Base-by-base conservation (phyloP, 2,888 invertebrate species). In the Subacronicta megacephala region DNA sequence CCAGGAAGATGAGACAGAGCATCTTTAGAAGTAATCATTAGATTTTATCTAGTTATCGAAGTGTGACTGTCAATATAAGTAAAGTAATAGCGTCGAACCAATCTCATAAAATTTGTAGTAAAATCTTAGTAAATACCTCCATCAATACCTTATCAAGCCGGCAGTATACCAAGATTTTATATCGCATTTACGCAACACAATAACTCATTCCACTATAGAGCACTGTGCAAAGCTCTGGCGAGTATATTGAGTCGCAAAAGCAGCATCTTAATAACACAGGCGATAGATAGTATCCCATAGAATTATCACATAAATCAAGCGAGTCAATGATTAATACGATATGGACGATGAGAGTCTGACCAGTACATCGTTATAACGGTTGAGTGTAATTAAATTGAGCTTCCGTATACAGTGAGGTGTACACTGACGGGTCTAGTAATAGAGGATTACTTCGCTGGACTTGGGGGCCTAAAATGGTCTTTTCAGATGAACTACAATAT, bases 251-350 rank as follows among this genome's bases (percentile, higher is more conserved):
- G 70, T 82, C 63, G 78, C 78, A 45, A 75, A 83, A 78, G 78
- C 76, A 82, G 82, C 80, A 70, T 83, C 89, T 89, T 85, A 89
- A 90, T 90, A 88, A 84, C 82, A 80, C 72, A 31, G 45, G 77
- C 80, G 78, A 82, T 84, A 82, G 81, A 84, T 62, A 62, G 29
- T 82, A 87, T 85, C 82, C 85, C 80, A 86, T 87, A 80, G 86
- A 87, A 90, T 90, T 90, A 91, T 89, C 86, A 85, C 90, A 93
- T 93, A 92, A 93, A 93, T 93, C 93, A 91, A 88, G 67, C 58
- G 54, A 73, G 75, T 76, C 86, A 78, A 89, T 92, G 91, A 92
- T 93, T 93, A 92, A 93, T 92, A 89, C 83, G 82, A 84, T 81
- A 79, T 64, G 75, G 79, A 81, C 84, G 87, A 89, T 84, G 84